These are phyloP conservation scores for Tetramorium bicarinatum DNA, from an alignment of 2,888 invertebrate genomes.

Conservation along the genomic window DNA sequence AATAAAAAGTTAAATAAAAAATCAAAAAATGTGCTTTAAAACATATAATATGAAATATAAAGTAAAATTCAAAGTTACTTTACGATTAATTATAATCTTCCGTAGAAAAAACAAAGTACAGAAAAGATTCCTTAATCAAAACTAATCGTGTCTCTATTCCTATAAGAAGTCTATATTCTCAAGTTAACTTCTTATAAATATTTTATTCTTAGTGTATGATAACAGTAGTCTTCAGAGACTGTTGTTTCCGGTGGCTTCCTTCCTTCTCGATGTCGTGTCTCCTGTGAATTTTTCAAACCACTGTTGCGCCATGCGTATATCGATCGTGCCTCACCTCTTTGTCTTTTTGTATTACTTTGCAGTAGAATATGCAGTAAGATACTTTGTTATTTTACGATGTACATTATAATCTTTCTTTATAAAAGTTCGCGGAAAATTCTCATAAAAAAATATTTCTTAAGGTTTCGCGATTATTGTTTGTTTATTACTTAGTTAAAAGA, in stretches of 20 bases:
- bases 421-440: neutral
- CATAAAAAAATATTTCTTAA: neutral
- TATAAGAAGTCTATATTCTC: neutral
- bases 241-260: neutral
- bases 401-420: neutral
- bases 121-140: neutral
- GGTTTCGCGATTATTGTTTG: neutral
- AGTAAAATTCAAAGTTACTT: neutral
- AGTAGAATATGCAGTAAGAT: neutral
- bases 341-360: slow-evolving; percentile 20
- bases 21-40: neutral
- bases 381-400: no score
- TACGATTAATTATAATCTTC: neutral
- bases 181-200: slow-evolving; percentile 20
- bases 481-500: neutral
- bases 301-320: slow-evolving; percentile 31
- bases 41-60: neutral
- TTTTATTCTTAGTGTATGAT: neutral
- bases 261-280: slow-evolving; percentile 8
- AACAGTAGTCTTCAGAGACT: slow-evolving; percentile 14
- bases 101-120: neutral
- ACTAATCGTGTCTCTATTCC: neutral
- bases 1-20: neutral
- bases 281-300: slow-evolving; percentile 35
- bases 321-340: slow-evolving; percentile 23